These are phyloP conservation scores for Archocentrus centrarchus DNA, from an alignment of 2,113 vertebrate genomes.

Conservation along the genomic window DNA sequence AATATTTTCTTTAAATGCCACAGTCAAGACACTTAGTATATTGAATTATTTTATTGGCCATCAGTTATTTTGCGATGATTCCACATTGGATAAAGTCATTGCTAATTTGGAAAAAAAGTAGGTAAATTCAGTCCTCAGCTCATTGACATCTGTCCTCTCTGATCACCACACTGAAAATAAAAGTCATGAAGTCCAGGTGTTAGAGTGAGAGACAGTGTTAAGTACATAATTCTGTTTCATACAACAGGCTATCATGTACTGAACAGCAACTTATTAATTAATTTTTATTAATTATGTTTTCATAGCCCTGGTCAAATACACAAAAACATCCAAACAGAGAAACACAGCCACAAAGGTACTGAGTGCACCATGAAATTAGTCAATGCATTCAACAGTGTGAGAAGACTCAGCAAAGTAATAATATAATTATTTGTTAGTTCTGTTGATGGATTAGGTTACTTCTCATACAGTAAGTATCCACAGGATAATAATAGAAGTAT, in stretches of 20 bases:
- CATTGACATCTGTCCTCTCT: slow-evolving; percentile 56
- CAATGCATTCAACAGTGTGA: neutral
- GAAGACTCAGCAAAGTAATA: neutral
- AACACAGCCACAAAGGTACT: neutral
- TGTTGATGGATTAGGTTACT: neutral
- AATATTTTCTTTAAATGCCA: neutral
- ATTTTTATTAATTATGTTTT: neutral
- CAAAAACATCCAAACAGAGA: neutral
- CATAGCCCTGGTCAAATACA: neutral
- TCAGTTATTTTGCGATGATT: neutral
- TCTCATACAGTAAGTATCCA: neutral
- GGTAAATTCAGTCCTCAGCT: neutral
- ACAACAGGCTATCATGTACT: neutral
- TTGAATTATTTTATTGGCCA: neutral
- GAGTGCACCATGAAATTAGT: neutral
- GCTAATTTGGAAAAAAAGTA: neutral
- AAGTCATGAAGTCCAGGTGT: slow-evolving; percentile 12
- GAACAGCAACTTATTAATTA: neutral
- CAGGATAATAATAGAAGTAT: neutral
- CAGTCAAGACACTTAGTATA: neutral
- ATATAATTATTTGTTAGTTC: neutral
- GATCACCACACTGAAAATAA: slow-evolving; percentile 37
- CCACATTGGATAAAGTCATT: neutral
- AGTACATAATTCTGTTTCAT: neutral
- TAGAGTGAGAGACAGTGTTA: neutral